Evolutionary conservation across 1,140 invertebrate species (phyloP), one percentile per base, ranked within the genome.

Genomic region (Drosophila willistoni): DNA sequence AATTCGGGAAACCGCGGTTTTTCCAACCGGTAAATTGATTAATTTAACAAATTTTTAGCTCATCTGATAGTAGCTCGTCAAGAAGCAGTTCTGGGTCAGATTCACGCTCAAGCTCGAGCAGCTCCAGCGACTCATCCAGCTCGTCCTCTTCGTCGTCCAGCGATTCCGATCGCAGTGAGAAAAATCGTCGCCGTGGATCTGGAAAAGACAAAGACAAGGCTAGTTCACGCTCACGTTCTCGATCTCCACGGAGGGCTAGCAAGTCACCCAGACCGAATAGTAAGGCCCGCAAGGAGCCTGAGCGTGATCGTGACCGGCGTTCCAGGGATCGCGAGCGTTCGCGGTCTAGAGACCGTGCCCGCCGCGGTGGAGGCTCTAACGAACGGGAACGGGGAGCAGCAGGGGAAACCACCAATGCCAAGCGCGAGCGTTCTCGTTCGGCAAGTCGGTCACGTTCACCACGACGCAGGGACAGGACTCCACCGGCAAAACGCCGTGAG

Each of bases 71-170:
- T 75, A 96, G 96, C 92, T 96, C 96, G 14, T 96, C 96, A 6
- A 95, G 95, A 13, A 96, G 95, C 81, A 96, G 95, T 78, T 96
- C 95, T 0, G 95, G 95, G 29, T 96, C 95, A 1, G 95, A 94
- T 42, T 96, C 95, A 0, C 94, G 94, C 44, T 96, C 96, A 1
- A 95, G 95, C 51, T 97, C 94, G 55, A 96, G 96, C 6, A 95
- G 95, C 56, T 97, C 94, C 2, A 94, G 93, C 36, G 93, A 95
- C 42, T 95, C 95, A 1, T 94, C 93, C 9, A 89, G 84, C 12
- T 94, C 93, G 0, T 94, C 93, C 22, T 94, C 93, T 59, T 94
- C 94, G 1, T 95, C 94, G 6, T 93, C 93, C 54, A 93, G 72
- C 83, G 93, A 92, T 91, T 93, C 92, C 86, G 70, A 87, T 66